phyloP scores from a whole-genome alignment of 2,888 invertebrate species.

The Tuberolachnus salignus region DNA sequence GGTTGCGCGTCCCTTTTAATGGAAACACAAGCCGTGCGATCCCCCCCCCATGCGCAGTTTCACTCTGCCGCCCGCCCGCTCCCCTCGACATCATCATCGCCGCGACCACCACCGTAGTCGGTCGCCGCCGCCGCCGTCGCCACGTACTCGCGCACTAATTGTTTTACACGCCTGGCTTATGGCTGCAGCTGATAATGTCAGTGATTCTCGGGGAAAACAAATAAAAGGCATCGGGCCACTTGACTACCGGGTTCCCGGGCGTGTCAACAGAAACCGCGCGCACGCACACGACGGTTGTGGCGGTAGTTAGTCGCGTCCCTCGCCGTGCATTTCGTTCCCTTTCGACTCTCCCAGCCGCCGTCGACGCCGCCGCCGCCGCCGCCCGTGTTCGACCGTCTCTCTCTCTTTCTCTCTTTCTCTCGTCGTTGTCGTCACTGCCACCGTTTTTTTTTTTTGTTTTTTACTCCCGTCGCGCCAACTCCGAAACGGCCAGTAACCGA shows the following conservation, averaged over 20 bases:
- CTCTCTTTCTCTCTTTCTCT: too few relatives aligned
- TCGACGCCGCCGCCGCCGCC: too few relatives aligned
- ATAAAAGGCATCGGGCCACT: slow-evolving; percentile 44
- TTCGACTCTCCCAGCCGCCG: too few relatives aligned
- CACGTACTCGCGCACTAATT: slow-evolving; percentile 29
- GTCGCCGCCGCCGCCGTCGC: neutral
- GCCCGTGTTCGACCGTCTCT: too few relatives aligned
- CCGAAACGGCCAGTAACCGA: too few relatives aligned
- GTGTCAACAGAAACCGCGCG: slow-evolving; percentile 48
- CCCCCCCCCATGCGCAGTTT: slow-evolving; percentile 7
- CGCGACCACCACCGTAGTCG: neutral
- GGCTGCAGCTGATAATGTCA: slow-evolving; percentile 49
- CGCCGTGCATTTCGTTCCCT: too few relatives aligned
- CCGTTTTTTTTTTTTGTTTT: too few relatives aligned
- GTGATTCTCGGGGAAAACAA: slow-evolving; percentile 47
- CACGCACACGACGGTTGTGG: too few relatives aligned
- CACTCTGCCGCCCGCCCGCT: neutral
- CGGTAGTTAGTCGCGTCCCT: too few relatives aligned
- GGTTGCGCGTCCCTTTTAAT: slow-evolving; percentile 53
- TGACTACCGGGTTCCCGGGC: slow-evolving; percentile 52
- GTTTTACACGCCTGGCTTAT: slow-evolving; percentile 55
- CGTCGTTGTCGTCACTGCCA: too few relatives aligned
- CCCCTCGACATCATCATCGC: neutral
- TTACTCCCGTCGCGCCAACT: too few relatives aligned
- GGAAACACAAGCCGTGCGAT: slow-evolving; percentile 45